These are phyloP conservation scores for Melospiza melodia DNA, from an alignment of 2,113 vertebrate genomes.

Conservation along the genomic window DNA sequence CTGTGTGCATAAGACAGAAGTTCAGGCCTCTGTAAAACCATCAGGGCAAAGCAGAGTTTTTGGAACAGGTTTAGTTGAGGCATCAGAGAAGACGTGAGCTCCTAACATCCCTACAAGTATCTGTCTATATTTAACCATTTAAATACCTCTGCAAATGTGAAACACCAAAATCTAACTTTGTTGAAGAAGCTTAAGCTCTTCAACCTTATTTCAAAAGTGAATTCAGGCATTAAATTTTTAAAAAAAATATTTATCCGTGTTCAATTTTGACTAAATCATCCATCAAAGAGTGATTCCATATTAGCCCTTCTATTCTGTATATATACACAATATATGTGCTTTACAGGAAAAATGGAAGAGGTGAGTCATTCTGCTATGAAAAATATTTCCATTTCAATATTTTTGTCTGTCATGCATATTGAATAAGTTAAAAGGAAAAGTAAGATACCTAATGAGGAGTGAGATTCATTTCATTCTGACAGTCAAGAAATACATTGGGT, in stretches of 20 bases:
- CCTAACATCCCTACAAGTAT: neutral
- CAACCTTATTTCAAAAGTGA: neutral
- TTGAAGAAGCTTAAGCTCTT: neutral
- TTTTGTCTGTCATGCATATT: neutral
- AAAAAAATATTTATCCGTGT: neutral
- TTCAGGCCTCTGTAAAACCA: neutral
- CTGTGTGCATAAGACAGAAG: neutral
- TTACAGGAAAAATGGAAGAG: neutral
- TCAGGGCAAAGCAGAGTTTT: neutral
- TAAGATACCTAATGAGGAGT: neutral
- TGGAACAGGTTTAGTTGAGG: neutral
- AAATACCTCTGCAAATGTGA: neutral
- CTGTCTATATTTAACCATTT: neutral
- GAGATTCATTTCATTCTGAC: slow-evolving; percentile 2
- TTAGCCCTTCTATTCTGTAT: neutral
- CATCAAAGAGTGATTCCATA: neutral
- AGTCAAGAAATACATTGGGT: neutral
- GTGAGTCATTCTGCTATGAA: neutral
- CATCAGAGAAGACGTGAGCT: neutral
- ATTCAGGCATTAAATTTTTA: neutral
- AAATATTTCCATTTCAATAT: neutral
- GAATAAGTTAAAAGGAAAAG: neutral
- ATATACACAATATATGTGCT: neutral
- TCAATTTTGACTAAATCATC: neutral
- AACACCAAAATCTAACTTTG: neutral